Percentiles rank a stretch among this genome's conserved stretches.
Conservation (phyloP, 2,888 invertebrate genomes). For the Xestia sexstrigata region DNA sequence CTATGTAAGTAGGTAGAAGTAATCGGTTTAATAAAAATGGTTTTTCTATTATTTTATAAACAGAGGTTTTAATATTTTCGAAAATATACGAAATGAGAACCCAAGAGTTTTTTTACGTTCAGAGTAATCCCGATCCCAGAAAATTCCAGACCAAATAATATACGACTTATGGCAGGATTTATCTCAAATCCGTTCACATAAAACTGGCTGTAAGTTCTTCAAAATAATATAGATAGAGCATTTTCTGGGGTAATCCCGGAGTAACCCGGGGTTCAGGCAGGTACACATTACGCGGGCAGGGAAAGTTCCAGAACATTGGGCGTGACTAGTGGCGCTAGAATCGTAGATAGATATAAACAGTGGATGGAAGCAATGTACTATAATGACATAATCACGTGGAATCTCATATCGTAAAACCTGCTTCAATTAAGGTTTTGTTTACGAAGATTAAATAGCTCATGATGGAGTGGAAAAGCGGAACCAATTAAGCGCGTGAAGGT, state of each 20-base stretch:
- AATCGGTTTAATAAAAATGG: background rate
- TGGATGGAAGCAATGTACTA: constrained; percentile 17
- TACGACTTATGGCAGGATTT: constrained; percentile 26
- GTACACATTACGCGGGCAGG: constrained; percentile 20
- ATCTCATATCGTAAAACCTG: constrained; percentile 63
- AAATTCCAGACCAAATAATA: constrained; percentile 12
- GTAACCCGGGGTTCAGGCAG: constrained; percentile 32
- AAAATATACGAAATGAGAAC: constrained; percentile 11
- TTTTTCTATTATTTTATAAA: background rate
- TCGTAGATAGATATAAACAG: constrained; percentile 8
- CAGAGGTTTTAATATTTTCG: background rate
- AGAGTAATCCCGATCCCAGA: background rate
- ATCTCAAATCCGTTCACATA: constrained; percentile 29
- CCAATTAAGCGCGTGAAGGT: constrained; percentile 84
- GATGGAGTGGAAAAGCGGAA: constrained; percentile 74
- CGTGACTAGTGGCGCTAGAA: constrained; percentile 17
- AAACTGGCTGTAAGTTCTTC: constrained; percentile 25
- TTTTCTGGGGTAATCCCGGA: constrained; percentile 37
- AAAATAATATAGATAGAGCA: constrained; percentile 32
- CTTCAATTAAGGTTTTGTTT: constrained; percentile 76
- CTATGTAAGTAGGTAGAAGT: background rate
- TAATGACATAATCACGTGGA: constrained; percentile 42
- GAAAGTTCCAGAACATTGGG: constrained; percentile 42
- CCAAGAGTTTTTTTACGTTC: constrained; percentile 2
- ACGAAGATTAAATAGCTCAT: constrained; percentile 72